phyloP scores from a whole-genome alignment of 1,140 invertebrate genomes.

The Megalonaias nervosa region DNA sequence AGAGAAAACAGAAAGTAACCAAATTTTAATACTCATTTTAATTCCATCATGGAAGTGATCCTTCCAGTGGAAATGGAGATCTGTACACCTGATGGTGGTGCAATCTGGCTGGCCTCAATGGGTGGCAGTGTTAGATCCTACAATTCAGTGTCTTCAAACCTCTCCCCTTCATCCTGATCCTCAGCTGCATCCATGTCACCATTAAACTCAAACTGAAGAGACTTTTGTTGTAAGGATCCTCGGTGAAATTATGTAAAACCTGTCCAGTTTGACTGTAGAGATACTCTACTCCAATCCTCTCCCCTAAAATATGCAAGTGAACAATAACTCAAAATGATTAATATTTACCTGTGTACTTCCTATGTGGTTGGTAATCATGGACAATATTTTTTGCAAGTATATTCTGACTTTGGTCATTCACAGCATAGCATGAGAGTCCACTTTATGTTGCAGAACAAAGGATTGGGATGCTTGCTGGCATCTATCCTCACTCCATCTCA shows the following conservation, averaged over 20 bases:
- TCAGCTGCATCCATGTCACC: constrained; percentile 3
- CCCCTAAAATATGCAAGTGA: constrained; percentile 10
- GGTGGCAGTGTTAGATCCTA: constrained; percentile 10
- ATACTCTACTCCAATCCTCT: constrained; percentile 35
- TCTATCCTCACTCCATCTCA: constrained; percentile 40
- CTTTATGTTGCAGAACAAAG: constrained; percentile 1
- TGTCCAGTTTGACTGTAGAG: constrained; percentile 26
- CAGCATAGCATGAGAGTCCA: constrained; percentile 4
- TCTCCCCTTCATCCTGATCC: constrained; percentile 11
- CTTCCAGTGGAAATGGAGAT: too few species aligned
- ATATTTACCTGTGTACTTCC: constrained; percentile 30
- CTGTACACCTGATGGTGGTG: background rate
- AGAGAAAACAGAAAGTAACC: too few species aligned
- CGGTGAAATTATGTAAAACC: background rate
- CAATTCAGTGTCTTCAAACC: constrained; percentile 21
- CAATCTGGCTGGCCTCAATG: background rate
- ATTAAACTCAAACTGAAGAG: background rate
- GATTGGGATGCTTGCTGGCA: background rate
- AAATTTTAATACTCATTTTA: too few species aligned
- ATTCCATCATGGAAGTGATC: too few species aligned
- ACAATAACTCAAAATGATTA: too few species aligned
- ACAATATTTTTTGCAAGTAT: constrained; percentile 1
- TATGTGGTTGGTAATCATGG: constrained; percentile 6
- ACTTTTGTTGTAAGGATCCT: background rate
- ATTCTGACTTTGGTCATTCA: background rate